Conservation (phyloP, 2,888 invertebrate genomes). For the Nymphalis urticae region DNA sequence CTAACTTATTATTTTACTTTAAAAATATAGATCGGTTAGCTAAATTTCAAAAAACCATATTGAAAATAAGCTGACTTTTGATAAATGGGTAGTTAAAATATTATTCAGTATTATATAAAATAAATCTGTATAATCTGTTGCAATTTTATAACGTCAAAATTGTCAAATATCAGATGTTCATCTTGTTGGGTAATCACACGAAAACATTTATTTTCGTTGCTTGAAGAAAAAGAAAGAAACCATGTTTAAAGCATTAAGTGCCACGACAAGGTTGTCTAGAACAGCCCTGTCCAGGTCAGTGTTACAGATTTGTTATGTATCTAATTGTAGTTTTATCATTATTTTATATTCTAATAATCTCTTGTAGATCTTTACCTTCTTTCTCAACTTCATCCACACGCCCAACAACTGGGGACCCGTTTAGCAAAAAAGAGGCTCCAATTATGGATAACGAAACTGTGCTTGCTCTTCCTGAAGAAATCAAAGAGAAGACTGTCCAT, state of each 20-base stretch:
- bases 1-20: too few relatives aligned
- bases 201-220: constrained; percentile 26
- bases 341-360: constrained; percentile 9
- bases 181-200: constrained; percentile 46
- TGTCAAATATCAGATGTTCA: constrained; percentile 37
- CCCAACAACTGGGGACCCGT: constrained; percentile 49
- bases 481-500: constrained; percentile 64
- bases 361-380: constrained; percentile 60
- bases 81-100: too few relatives aligned
- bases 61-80: too few relatives aligned
- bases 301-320: background rate
- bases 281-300: constrained; percentile 58
- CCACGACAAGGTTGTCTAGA: constrained; percentile 53
- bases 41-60: too few relatives aligned
- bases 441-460: constrained; percentile 75
- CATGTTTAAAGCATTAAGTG: constrained; percentile 63
- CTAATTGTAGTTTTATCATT: constrained; percentile 3
- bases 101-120: background rate
- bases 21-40: too few relatives aligned
- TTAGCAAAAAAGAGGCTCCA: constrained; percentile 68
- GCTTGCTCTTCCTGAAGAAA: constrained; percentile 74
- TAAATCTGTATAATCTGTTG: background rate
- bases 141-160: constrained; percentile 19
- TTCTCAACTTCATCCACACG: constrained; percentile 54
- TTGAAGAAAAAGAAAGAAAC: constrained; percentile 32